Evolutionary conservation across 1,140 invertebrate species (phyloP), one percentile per base, ranked within the genome.

Genomic region (Andrena cerasifolii): DNA sequence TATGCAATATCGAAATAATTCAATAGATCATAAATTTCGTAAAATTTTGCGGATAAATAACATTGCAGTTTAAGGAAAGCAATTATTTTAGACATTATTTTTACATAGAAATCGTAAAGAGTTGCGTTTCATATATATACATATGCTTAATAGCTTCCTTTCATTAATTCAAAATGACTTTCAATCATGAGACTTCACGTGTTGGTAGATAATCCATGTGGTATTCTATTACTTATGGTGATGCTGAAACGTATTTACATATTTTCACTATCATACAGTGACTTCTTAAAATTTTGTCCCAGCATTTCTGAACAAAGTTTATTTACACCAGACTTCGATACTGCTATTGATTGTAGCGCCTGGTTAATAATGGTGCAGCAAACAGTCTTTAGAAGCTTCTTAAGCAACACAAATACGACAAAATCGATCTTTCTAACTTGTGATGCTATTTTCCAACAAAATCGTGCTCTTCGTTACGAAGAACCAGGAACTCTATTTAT

Each of bases 261-360:
- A n/a, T 63, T 59, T 59, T n/a, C 21, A 18, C 12, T 59, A 36
- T n/a, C 14, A 36, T 21, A 21, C n/a, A n/a, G 18, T 21, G 26
- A 47, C n/a, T 45, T 36, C 16, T 8, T 59, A 12, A 21, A n/a
- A 45, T 59, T 59, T 67, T n/a, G n/a, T n/a, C n/a, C n/a, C n/a
- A 43, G 51, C 51, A 40, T 58, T 10, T n/a, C 16, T 61, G 26
- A 59, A 0, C 12, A 14, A 51, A 21, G 24, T 54, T 59, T 47
- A 72, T 80, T 14, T 28, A 74, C 36, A 5, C 33, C 31, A 65
- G 43, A 58, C 65, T 16, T 40, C 12, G 21, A 21, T 31, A 36
- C 51, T 28, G 40, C 82, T 86, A 82, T 86, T 87, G 66, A 83
- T 84, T 86, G 83, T 84, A 56, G 75, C 85, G 79, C 73, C 84